Evolutionary conservation across 1,140 invertebrate species (phyloP).

Genomic region (Druon quercuslanigerum): DNA sequence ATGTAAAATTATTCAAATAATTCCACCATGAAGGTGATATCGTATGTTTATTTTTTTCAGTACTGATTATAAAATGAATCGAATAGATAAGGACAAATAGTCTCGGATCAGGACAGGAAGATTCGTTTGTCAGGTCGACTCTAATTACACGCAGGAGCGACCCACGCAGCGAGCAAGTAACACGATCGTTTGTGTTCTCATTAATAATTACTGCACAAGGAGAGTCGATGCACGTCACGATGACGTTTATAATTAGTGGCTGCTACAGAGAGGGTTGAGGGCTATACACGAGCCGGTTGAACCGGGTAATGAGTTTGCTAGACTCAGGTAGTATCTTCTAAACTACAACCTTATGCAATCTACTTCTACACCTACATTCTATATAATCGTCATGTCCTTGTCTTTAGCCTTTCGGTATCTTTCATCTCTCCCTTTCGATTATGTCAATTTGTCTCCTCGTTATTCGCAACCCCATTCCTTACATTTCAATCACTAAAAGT

Average conservation of each 20-base stretch:
- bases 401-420: slow-evolving; percentile 1
- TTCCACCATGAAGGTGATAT: no score
- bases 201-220: slow-evolving; percentile 49
- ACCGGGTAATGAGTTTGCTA: slow-evolving; percentile 26
- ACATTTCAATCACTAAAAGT: not conserved
- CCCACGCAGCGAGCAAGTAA: slow-evolving; percentile 35
- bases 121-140: slow-evolving; percentile 32
- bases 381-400: not conserved
- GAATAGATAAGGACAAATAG: not conserved
- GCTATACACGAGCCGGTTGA: slow-evolving; percentile 15
- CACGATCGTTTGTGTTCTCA: slow-evolving; percentile 44
- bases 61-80: not conserved
- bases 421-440: slow-evolving; percentile 19
- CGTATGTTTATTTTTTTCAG: no score
- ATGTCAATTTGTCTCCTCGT: slow-evolving; percentile 11
- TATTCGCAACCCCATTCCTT: not conserved
- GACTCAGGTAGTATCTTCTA: slow-evolving; percentile 15
- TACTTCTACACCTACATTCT: slow-evolving; percentile 8
- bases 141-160: slow-evolving; percentile 37
- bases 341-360: slow-evolving; percentile 3
- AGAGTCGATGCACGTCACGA: slow-evolving; percentile 46
- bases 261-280: slow-evolving; percentile 26
- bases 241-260: slow-evolving; percentile 49
- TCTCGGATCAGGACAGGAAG: not conserved
- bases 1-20: no score